Evolutionary conservation across 1,140 invertebrate species (phyloP).

Genomic region (Pemphigus obesinymphae): DNA sequence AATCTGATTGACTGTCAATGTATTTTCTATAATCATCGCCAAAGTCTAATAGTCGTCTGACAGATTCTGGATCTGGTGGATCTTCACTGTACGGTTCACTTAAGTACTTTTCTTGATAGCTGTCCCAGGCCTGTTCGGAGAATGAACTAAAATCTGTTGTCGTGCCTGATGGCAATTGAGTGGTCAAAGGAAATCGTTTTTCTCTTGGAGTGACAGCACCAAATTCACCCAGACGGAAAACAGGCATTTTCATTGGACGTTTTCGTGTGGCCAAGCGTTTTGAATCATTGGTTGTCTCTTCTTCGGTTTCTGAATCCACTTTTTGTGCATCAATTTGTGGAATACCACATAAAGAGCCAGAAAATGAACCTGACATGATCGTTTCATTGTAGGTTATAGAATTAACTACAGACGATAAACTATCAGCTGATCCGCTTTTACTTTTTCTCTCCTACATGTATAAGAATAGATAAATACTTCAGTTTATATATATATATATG

Average conservation of each 20-base stretch:
- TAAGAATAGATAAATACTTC: slow-evolving; percentile 16
- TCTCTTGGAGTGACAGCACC: slow-evolving; percentile 56
- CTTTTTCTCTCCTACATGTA: slow-evolving; percentile 54
- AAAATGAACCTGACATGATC: slow-evolving; percentile 57
- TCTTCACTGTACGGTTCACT: slow-evolving; percentile 84
- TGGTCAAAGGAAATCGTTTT: background rate
- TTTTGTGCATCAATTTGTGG: slow-evolving; percentile 46
- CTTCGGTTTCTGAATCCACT: slow-evolving; percentile 53
- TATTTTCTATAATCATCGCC: slow-evolving; percentile 86
- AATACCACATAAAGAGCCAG: slow-evolving; percentile 50
- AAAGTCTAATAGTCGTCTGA: slow-evolving; percentile 74
- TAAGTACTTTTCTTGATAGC: slow-evolving; percentile 79
- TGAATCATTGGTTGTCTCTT: slow-evolving; percentile 48
- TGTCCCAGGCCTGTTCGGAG: slow-evolving; percentile 72
- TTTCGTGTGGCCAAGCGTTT: slow-evolving; percentile 31
- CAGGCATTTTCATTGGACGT: slow-evolving; percentile 47
- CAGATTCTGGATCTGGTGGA: slow-evolving; percentile 77
- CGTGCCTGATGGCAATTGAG: slow-evolving; percentile 15
- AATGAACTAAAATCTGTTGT: slow-evolving; percentile 65
- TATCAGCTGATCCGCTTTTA: slow-evolving; percentile 58
- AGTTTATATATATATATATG: background rate
- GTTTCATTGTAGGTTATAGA: background rate
- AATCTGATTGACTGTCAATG: slow-evolving; percentile 80
- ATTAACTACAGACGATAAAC: slow-evolving; percentile 46
- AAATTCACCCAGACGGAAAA: slow-evolving; percentile 55